These are phyloP conservation scores for Thyatira batis DNA, from an alignment of 2,888 invertebrate genomes.

Conservation along the genomic window DNA sequence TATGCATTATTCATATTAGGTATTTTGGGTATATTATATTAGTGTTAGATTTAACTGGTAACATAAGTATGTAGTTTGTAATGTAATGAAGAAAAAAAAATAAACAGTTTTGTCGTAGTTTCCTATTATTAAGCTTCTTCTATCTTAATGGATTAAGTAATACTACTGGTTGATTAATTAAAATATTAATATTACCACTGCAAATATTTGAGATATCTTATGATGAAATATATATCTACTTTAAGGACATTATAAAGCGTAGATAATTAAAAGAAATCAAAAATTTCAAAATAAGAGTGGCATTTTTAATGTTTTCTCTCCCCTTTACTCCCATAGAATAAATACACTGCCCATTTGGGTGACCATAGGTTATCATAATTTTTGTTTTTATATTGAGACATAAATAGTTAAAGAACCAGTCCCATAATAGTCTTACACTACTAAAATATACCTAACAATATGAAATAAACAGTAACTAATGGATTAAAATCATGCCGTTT, in stretches of 20 bases:
- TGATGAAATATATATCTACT: conserved; percentile 83
- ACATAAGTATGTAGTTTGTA: conserved; percentile 81
- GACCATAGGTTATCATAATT: conserved; percentile 67
- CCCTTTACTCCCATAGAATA: conserved; percentile 50
- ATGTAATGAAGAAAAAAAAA: conserved; percentile 77
- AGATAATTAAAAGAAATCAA: conserved; percentile 84
- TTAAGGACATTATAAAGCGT: conserved; percentile 83
- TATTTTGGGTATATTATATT: conserved; percentile 80
- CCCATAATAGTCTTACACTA: conserved; percentile 68
- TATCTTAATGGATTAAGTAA: conserved; percentile 81
- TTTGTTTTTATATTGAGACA: conserved; percentile 70
- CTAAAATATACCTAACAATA: conserved; percentile 31
- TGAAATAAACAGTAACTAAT: conserved; percentile 8
- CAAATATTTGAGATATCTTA: conserved; percentile 84
- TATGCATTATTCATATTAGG: conserved; percentile 82
- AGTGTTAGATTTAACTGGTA: conserved; percentile 82
- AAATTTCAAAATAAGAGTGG: conserved; percentile 79
- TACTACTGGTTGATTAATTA: conserved; percentile 82
- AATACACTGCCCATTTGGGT: conserved; percentile 14
- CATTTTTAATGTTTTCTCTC: conserved; percentile 76
- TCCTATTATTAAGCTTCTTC: conserved; percentile 83
- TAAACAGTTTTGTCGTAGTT: conserved; percentile 81
- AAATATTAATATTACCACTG: conserved; percentile 83
- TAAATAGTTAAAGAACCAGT: conserved; percentile 23
- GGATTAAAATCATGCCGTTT: conserved; percentile 33